A percentile compares a stretch with the other conserved stretches of the same genome.
Conservation (phyloP, 2,888 invertebrate genomes). For the Cheilosia grossa region DNA sequence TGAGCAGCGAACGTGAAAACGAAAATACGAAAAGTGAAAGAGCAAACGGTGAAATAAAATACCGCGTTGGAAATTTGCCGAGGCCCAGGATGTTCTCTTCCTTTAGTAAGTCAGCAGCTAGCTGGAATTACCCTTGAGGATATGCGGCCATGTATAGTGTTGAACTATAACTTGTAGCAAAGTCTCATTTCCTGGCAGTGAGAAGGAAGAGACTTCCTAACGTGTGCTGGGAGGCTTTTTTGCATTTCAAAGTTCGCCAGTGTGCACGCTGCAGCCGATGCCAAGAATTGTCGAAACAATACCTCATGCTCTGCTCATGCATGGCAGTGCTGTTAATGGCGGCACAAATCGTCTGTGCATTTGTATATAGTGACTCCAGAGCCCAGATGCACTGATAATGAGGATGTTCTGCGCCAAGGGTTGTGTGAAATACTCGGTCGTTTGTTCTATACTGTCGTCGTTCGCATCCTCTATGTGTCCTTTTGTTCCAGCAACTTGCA, state of each 20-base stretch:
- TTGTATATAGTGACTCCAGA: conserved; percentile 24
- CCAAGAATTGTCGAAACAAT: conserved; percentile 59
- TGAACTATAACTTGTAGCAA: conserved; percentile 22
- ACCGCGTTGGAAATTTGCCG: conserved; percentile 6
- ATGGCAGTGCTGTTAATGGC: conserved; percentile 36
- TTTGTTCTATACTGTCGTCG: conserved; percentile 15
- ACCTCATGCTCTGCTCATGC: neutral
- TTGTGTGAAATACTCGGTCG: conserved; percentile 10
- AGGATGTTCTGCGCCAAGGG: conserved; percentile 35
- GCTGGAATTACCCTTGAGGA: conserved; percentile 64
- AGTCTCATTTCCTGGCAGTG: conserved; percentile 56
- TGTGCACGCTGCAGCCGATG: conserved; percentile 31
- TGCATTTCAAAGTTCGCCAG: conserved; percentile 8
- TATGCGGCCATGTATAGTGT: conserved; percentile 46
- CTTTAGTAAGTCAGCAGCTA: conserved; percentile 60
- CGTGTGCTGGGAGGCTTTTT: conserved; percentile 11
- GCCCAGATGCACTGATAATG: conserved; percentile 62
- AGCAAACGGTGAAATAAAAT: conserved; percentile 26
- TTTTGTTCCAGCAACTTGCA: conserved; percentile 57
- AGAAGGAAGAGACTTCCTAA: conserved; percentile 38
- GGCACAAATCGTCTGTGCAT: conserved; percentile 31
- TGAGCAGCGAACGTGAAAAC: conserved; percentile 59
- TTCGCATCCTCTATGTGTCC: conserved; percentile 44
- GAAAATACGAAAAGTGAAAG: conserved; percentile 69
- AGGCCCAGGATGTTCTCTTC: conserved; percentile 24